phyloP scores from a whole-genome alignment of 2,888 invertebrate genomes.

The Heliconius charithonia region DNA sequence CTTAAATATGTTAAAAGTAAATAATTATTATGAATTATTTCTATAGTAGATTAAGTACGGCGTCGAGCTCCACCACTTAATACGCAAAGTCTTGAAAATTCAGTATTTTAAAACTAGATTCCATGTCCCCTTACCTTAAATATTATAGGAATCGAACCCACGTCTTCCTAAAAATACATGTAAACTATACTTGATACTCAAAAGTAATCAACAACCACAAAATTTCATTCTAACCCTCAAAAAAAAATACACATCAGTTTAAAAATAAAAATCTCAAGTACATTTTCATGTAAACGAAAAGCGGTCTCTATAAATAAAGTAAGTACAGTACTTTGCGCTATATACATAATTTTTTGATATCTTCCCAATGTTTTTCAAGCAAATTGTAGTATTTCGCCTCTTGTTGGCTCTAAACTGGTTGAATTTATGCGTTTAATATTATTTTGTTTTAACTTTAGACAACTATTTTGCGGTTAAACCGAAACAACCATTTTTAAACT shows the following conservation, averaged over 20 bases:
- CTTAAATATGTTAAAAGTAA: too few species aligned
- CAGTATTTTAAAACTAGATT: rapidly evolving
- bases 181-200: too few species aligned
- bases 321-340: background rate
- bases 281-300: background rate
- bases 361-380: background rate
- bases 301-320: background rate
- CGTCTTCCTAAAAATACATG: too few species aligned
- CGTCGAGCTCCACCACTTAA: background rate
- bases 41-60: background rate
- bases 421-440: slow-evolving; percentile 35
- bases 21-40: background rate
- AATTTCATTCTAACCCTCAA: background rate
- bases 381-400: slow-evolving; percentile 16
- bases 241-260: background rate
- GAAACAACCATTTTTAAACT: slow-evolving; percentile 35
- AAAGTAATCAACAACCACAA: background rate
- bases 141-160: too few species aligned
- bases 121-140: background rate
- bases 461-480: slow-evolving; percentile 36
- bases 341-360: slow-evolving; percentile 17
- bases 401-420: slow-evolving; percentile 30
- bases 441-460: slow-evolving; percentile 37
- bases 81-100: background rate
- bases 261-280: background rate